Base-by-base conservation (phyloP, 2,797 vertebrate species). In the Peromyscus eremicus region DNA sequence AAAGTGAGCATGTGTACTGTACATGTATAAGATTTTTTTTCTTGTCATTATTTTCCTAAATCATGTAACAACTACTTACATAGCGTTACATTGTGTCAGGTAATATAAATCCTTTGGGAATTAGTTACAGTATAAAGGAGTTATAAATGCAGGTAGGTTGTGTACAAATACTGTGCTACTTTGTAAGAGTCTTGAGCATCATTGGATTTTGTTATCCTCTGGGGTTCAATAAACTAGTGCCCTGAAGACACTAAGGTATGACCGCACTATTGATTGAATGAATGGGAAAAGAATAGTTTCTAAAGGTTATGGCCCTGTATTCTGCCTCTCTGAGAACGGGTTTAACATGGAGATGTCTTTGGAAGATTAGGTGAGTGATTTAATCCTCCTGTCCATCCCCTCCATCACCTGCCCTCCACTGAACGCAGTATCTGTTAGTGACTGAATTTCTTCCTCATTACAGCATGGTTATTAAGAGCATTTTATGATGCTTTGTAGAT, bases 271-370 rank as follows among this genome's bases (percentile, higher is more conserved):
- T 73, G 27, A 57, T 32, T n/a, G 23, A 89, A 71, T 89, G 43
- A 89, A 62, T 83, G 75, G 62, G 76, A 43, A 80, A 90, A 57
- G 13, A 89, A 70, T 71, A 60, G 23, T 90, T 95, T 85, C 81
- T n/a, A 43, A 40, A 75, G 13, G 6, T 85, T 86, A 21, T 70
- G 0, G 60, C 10, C 3, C 14, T 93, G 37, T 82, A 32, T 55
- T 43, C 77, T 94, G 11, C 52, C 49, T 66, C 92, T 55, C 66
- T 73, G 57, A 94, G 84, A 85, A 93, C 66, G 55, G 19, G 6
- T 96, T 95, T 94, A 64, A 64, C 52, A 60, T 75, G 75, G 76
- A 71, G 46, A 75, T 17, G 2, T 77, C 81, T 94, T 80, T 84
- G 80, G 75, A 93, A 29, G 77, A 68, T 37, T 25, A 46, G 66